A percentile compares a stretch with the other conserved stretches of the same genome.
These are phyloP conservation scores for Dastarcus helophoroides DNA, from an alignment of 2,888 invertebrate species.

Conservation along the genomic window DNA sequence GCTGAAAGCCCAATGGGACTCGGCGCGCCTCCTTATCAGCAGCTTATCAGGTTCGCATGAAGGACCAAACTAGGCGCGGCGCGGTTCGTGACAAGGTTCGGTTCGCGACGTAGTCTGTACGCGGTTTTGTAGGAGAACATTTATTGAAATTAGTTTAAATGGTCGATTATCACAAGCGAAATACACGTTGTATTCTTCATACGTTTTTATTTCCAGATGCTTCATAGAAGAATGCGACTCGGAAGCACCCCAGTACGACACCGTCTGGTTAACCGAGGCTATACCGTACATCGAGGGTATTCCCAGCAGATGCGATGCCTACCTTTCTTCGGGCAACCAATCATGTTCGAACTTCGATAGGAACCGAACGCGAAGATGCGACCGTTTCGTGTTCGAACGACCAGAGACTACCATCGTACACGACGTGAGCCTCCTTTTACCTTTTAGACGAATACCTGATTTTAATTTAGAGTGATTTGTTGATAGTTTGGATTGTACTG, in stretches of 20 bases:
- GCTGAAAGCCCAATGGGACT: too few relatives aligned
- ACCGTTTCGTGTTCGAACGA: constrained; percentile 26
- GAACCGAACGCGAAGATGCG: constrained; percentile 20
- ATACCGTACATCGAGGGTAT: constrained; percentile 30
- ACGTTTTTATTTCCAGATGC: constrained; percentile 34
- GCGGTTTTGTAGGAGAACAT: too few relatives aligned
- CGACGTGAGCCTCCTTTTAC: constrained; percentile 30
- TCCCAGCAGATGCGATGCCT: constrained; percentile 23
- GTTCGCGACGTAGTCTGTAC: too few relatives aligned
- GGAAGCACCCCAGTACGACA: constrained; percentile 28
- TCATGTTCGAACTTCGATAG: constrained; percentile 18
- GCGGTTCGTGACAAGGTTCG: too few relatives aligned
- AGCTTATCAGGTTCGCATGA: too few relatives aligned
- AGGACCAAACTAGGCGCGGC: too few relatives aligned
- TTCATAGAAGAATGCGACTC: constrained; percentile 42
- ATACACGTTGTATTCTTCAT: too few relatives aligned
- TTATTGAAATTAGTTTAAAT: too few relatives aligned
- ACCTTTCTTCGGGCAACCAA: constrained; percentile 11
- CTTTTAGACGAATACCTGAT: too few relatives aligned
- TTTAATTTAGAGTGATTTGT: constrained; percentile 3
- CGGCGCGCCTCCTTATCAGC: too few relatives aligned
- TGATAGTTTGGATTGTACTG: constrained; percentile 52
- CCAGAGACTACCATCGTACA: constrained; percentile 28
- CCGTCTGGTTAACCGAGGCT: constrained; percentile 39
- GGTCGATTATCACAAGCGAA: too few relatives aligned